Evolutionary conservation across 2,888 invertebrate genomes (phyloP), one percentile per base, ranked within the genome.

Genomic region (Axea sp.): DNA sequence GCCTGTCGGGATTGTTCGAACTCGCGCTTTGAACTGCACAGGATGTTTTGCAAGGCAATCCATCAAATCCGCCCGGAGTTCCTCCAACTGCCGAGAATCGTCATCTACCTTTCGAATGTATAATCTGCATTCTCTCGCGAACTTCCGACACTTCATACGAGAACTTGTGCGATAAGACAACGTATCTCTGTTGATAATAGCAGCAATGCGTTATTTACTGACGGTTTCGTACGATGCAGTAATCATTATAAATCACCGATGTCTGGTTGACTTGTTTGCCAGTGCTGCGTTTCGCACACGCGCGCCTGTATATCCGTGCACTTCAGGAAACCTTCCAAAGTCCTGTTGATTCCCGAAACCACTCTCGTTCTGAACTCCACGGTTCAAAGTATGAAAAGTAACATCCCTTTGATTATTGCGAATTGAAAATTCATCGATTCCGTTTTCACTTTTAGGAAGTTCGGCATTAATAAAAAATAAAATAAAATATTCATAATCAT

Each of bases 201-300:
- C 75, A 75, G 75, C 78, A 65, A 80, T 82, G 80, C 80, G 81
- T 83, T 84, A 83, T 83, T 83, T 82, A 82, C 80, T 78, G 80
- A 79, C 78, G 79, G 74, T 79, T 74, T 76, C 75, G 80, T 77
- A 80, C 81, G 80, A 80, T 79, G 79, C 78, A 49, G 73, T 82
- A 84, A 83, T 84, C 82, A 82, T 82, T 80, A 82, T 83, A 84
- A 83, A 84, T 83, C 82, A 83, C 78, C 78, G 57, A 72, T 73
- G 75, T 77, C 73, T 73, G 75, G 59, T 65, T 72, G 65, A 72
- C 64, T 72, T 59, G 59, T 72, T 64, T 64, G 62, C 60, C 72
- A 51, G 75, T 47, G 14, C 76, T 51, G 72, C 26, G 64, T 55
- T 62, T 43, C 22, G 12, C n/a, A 47, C 33, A 45, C 51, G 41